Evolutionary conservation across 1,140 invertebrate genomes (phyloP), one percentile per base, ranked within the genome.

Genomic region (Calephelis nemesis): DNA sequence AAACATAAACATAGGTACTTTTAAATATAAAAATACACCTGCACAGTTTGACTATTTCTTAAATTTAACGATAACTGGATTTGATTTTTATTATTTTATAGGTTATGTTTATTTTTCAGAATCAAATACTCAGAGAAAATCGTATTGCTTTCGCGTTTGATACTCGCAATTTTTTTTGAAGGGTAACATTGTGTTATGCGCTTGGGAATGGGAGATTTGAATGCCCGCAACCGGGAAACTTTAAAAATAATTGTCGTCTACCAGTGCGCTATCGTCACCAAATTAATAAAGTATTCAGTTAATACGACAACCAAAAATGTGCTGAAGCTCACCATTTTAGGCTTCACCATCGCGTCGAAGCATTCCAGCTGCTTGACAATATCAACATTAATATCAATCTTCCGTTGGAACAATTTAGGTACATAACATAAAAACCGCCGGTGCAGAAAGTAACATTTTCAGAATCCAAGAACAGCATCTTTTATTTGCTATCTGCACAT

Each of bases 361-460:
- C 50, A 54, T 30, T 54, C 50, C 50, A 54, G 50, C 50, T 54
- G 50, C 50, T 54, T 54, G 50, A 30, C 50, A 54, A 54, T 5
- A 54, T 54, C 13, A 54, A 54, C 4, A 54, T 10, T 30, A 9
- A 30, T 52, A 52, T 52, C 13, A 52, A 52, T 15, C 7, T 52
- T 52, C 7, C n/a, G 13, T 15, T 7, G 8, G 13, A 52, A 1
- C 5, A 49, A 49, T 49, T n/a, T 13, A n/a, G 13, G 13, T 13
- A 13, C 13, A 49, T 5, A 49, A 13, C 1, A 49, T 13, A 13
- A 7, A 49, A n/a, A 49, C 12, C 30, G 2, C 1, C 30, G 4
- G 3, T 30, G 30, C 30, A 30, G 4, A 30, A 30, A 30, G 30
- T 30, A 30, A 30, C 30, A 4, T 30, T 30, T 4, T 30, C 3